phyloP scores from a whole-genome alignment of 2,113 vertebrate species.

The Oncorhynchus gorbuscha region DNA sequence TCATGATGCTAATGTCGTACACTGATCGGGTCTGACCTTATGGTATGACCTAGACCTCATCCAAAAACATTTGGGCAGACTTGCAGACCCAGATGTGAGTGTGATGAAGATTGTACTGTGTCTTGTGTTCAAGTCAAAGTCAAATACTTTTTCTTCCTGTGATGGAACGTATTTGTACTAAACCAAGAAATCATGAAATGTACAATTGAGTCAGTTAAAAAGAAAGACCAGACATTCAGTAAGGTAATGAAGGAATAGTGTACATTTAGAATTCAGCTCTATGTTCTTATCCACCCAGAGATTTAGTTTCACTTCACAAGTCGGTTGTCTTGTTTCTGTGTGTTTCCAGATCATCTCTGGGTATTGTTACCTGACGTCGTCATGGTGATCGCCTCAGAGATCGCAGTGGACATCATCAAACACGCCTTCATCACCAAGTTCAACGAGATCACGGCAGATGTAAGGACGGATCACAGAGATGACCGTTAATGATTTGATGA shows the following conservation, averaged over 20 bases:
- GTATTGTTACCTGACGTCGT: slow-evolving; percentile 90
- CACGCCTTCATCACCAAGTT: slow-evolving; percentile 99
- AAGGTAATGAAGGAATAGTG: too few species aligned
- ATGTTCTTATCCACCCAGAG: too few species aligned
- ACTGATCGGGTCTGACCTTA: not conserved
- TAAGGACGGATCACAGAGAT: slow-evolving; percentile 65
- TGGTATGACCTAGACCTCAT: not conserved
- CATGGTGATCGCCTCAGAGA: slow-evolving; percentile 92
- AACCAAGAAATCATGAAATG: too few species aligned
- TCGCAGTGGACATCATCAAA: slow-evolving; percentile 91
- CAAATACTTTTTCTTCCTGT: too few species aligned
- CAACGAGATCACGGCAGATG: slow-evolving; percentile 96
- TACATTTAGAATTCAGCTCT: too few species aligned
- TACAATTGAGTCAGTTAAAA: too few species aligned
- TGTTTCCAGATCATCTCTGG: slow-evolving; percentile 93
- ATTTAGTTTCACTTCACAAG: too few species aligned
- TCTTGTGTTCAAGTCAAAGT: too few species aligned
- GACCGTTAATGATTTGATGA: slow-evolving; percentile 49
- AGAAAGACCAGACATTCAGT: too few species aligned
- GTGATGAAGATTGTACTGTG: too few species aligned
- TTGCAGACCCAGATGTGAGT: too few species aligned
- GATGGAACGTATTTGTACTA: too few species aligned
- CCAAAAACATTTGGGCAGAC: not conserved
- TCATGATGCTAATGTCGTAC: slow-evolving; percentile 27
- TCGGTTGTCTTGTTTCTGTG: slow-evolving; percentile 66